Percentiles rank a stretch among this genome's conserved stretches.
Conservation (phyloP, 2,113 vertebrate genomes). For the Sturnus vulgaris region DNA sequence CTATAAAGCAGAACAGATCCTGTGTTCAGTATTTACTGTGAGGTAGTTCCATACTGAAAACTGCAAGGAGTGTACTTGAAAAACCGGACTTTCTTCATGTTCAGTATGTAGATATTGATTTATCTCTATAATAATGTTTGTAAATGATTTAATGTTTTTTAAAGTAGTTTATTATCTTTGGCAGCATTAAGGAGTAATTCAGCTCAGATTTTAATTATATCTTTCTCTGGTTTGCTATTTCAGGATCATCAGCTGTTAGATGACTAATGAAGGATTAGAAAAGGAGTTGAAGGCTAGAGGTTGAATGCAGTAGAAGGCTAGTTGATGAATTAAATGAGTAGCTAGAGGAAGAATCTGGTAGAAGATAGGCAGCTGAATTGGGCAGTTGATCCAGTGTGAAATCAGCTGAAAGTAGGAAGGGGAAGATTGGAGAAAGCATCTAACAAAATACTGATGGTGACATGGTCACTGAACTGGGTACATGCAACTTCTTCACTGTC, state of each 20-base stretch:
- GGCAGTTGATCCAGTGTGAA: background rate
- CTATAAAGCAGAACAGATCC: background rate
- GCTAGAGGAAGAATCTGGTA: background rate
- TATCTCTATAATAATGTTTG: background rate
- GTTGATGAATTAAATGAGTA: background rate
- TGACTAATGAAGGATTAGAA: slow-evolving; percentile 14
- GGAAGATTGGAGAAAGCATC: background rate
- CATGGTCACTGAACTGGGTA: background rate
- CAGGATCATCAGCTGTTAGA: background rate
- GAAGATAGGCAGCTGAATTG: background rate
- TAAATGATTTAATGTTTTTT: background rate
- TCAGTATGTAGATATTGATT: background rate
- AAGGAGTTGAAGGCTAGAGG: slow-evolving; percentile 4
- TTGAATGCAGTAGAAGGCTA: background rate
- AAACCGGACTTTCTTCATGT: background rate
- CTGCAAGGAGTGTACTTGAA: background rate
- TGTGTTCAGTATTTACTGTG: background rate
- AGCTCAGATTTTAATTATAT: background rate
- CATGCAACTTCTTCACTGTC: background rate
- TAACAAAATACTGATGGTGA: background rate
- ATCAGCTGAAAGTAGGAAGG: background rate
- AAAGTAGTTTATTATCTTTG: background rate
- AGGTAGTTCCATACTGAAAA: background rate
- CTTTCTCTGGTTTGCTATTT: slow-evolving; percentile 14
- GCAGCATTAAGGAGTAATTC: background rate